Percentiles rank a stretch among this genome's conserved stretches.
phyloP scores from a whole-genome alignment of 1,140 invertebrate genomes.

The Conus betulinus region DNA sequence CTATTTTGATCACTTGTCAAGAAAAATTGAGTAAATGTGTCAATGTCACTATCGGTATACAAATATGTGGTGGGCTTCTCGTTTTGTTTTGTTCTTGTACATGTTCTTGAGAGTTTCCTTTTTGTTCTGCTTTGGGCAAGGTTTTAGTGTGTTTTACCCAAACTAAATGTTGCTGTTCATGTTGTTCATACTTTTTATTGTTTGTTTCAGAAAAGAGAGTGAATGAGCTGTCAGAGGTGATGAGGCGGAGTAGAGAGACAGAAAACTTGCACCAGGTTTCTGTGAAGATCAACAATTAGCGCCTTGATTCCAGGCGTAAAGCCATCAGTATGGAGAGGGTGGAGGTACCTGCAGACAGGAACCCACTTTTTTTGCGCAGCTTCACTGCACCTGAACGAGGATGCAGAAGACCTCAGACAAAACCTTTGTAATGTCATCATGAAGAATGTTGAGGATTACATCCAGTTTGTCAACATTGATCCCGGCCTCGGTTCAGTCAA shows the following conservation, averaged over 20 bases:
- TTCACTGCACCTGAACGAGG: not conserved
- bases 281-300: not conserved
- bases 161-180: not conserved
- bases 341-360: conserved; percentile 8
- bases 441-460: not conserved
- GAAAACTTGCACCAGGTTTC: conserved; percentile 8
- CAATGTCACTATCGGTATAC: too few species aligned
- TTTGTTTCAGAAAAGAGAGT: conserved; percentile 19
- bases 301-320: not conserved
- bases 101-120: too few species aligned
- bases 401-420: not conserved
- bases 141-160: too few species aligned
- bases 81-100: not conserved
- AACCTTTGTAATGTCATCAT: not conserved
- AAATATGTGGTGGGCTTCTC: not conserved
- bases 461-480: not conserved
- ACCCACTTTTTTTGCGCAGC: not conserved
- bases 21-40: too few species aligned
- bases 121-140: too few species aligned
- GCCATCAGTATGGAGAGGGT: conserved; percentile 15
- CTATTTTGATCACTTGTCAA: too few species aligned
- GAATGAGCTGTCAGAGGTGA: not conserved
- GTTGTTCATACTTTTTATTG: not conserved
- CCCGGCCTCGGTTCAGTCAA: not conserved
- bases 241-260: conserved; percentile 5